Evolutionary conservation across 2,888 invertebrate species (phyloP), one percentile per base, ranked within the genome.

Genomic region (Acheta domesticus): DNA sequence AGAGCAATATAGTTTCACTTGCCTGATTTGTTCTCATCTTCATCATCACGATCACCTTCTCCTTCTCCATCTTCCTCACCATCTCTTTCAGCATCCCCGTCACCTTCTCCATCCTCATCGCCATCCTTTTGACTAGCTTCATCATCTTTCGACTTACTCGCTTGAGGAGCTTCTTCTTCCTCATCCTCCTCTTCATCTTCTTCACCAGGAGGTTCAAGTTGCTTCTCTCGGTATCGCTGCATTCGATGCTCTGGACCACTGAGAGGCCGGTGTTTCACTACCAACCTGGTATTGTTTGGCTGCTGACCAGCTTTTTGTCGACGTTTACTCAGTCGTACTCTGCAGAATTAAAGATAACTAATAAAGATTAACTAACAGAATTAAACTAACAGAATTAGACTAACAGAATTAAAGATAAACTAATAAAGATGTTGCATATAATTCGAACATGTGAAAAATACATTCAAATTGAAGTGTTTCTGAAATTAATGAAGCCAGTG

Each of bases 321-420:
- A 19, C 98, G 91, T 87, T 98, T 98, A 83, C 96, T 98, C 80
- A 98, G 89, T 8, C 98, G 92, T 80, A 98, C 98, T 79, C 98
- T 93, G 83, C 19, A 80, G 81, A 82, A 80, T 80, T 14, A n/a
- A 14, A 36, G 8, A 36, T 5, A 36, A 36, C 36, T 36, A 0
- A n/a, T n/a, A n/a, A n/a, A n/a, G n/a, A n/a, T n/a, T n/a, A n/a
- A n/a, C n/a, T n/a, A n/a, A n/a, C n/a, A n/a, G n/a, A n/a, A n/a
- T n/a, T n/a, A n/a, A n/a, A n/a, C n/a, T n/a, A n/a, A n/a, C n/a
- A n/a, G n/a, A n/a, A n/a, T n/a, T n/a, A n/a, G n/a, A n/a, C n/a
- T n/a, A n/a, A n/a, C 19, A 80, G 81, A 82, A 80, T 80, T 14
- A n/a, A 14, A 36, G 8, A 36, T 5, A 36, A 36, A n/a, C 36